Conservation (phyloP, 2,888 invertebrate species). For the Cephus pygmeus region DNA sequence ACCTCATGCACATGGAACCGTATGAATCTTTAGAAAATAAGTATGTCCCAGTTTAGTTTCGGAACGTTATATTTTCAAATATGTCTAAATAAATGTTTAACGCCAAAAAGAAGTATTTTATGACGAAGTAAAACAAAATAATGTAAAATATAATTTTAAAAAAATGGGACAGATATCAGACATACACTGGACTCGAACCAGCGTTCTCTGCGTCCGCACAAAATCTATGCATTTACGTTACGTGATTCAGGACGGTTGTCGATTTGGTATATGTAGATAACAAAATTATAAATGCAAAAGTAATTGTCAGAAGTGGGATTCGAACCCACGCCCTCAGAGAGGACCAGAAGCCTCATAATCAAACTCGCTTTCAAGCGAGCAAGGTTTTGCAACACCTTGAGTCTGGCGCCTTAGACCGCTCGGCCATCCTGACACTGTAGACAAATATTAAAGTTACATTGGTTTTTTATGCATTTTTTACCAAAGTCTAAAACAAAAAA, state of each 20-base stretch:
- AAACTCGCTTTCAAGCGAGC: background rate
- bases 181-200: background rate
- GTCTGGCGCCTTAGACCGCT: constrained; percentile 74
- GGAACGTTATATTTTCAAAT: background rate
- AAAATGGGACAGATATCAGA: background rate
- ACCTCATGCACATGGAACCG: background rate
- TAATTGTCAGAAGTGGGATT: constrained; percentile 72
- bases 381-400: constrained; percentile 61
- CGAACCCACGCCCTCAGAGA: constrained; percentile 73
- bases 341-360: constrained; percentile 5
- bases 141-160: background rate
- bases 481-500: no score
- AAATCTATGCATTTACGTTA: background rate
- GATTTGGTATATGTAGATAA: background rate
- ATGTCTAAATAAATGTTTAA: background rate
- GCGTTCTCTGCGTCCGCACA: background rate
- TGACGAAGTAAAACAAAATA: background rate
- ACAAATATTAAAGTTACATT: no score
- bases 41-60: background rate
- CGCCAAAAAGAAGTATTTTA: background rate
- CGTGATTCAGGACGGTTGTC: background rate
- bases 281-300: background rate
- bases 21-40: background rate
- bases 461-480: no score
- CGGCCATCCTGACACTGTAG: constrained; percentile 69